These are phyloP conservation scores for Tyto alba DNA, from an alignment of 2,113 vertebrate genomes.

Conservation along the genomic window DNA sequence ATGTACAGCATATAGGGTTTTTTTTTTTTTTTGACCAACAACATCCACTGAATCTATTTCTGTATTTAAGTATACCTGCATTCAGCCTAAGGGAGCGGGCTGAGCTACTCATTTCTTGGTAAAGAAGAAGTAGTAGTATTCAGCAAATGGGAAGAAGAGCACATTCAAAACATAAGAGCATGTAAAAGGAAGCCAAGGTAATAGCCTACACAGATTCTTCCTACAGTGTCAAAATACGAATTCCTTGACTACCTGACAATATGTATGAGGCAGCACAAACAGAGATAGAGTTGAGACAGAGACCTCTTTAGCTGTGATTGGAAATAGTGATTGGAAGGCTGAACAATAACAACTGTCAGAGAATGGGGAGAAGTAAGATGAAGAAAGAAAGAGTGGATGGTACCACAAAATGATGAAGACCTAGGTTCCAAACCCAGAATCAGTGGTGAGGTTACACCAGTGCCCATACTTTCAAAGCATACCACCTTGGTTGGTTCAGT, in stretches of 20 bases:
- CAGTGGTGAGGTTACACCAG: fast-evolving
- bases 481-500: background rate
- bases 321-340: background rate
- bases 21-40: background rate
- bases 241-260: background rate
- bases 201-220: background rate
- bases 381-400: background rate
- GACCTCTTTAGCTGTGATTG: background rate
- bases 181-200: background rate
- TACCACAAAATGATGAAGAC: background rate
- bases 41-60: background rate
- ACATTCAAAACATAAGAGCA: background rate
- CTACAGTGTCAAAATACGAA: background rate
- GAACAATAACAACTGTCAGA: background rate
- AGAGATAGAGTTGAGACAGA: background rate
- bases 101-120: background rate
- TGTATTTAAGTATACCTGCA: background rate
- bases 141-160: background rate
- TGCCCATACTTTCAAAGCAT: background rate
- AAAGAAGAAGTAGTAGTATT: background rate
- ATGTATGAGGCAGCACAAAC: background rate
- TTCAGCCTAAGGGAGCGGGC: background rate
- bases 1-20: fast-evolving
- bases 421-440: background rate
- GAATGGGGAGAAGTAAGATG: background rate